These are phyloP conservation scores for Tipula lateralis DNA, from an alignment of 2,888 invertebrate genomes.

Conservation along the genomic window DNA sequence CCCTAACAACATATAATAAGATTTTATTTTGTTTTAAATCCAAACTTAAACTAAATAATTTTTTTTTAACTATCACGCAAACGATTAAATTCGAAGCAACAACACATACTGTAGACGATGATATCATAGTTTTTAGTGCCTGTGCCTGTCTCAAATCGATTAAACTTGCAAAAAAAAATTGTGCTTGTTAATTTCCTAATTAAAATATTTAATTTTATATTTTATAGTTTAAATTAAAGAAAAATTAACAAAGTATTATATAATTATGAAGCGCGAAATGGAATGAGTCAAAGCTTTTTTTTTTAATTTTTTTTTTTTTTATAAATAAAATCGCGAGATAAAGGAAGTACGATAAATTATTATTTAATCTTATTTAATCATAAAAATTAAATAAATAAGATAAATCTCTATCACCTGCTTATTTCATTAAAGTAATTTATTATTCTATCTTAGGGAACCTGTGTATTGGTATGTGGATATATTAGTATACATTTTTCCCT, in stretches of 20 bases:
- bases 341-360: neutral
- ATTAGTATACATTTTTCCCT: neutral
- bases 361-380: neutral
- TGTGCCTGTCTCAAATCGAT: neutral
- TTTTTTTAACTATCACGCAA: slow-evolving; percentile 28
- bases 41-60: slow-evolving; percentile 5
- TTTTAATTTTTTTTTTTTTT: too few species aligned
- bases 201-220: slow-evolving; percentile 2
- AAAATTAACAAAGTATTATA: neutral
- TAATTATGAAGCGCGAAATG: neutral
- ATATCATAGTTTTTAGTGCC: neutral
- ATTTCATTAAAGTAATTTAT: slow-evolving; percentile 5
- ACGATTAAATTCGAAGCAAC: neutral
- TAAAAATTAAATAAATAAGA: neutral
- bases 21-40: neutral
- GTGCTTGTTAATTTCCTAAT: slow-evolving; percentile 13
- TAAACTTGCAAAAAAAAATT: neutral
- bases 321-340: neutral
- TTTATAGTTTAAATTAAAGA: neutral
- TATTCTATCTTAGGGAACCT: neutral
- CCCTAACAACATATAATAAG: neutral
- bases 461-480: neutral
- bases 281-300: neutral
- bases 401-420: slow-evolving; percentile 7
- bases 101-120: neutral